These are phyloP conservation scores for Shargacucullia verbasci DNA, from an alignment of 2,888 invertebrate species.

Conservation along the genomic window DNA sequence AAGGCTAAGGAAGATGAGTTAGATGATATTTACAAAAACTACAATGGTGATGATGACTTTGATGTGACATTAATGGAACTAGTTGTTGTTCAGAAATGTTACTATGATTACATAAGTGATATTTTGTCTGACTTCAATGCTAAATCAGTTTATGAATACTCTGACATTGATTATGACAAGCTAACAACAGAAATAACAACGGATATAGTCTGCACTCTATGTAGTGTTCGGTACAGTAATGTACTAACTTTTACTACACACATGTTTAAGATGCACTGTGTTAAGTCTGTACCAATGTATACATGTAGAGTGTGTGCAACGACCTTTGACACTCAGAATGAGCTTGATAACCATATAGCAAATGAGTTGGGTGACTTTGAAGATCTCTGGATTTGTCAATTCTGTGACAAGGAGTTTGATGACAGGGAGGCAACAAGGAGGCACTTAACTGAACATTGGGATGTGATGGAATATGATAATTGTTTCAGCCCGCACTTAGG, in stretches of 20 bases:
- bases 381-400: constrained; percentile 85
- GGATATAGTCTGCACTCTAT: constrained; percentile 74
- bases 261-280: constrained; percentile 77
- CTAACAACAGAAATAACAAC: constrained; percentile 60
- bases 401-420: constrained; percentile 85
- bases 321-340: constrained; percentile 74
- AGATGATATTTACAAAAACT: constrained; percentile 62
- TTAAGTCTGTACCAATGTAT: constrained; percentile 74
- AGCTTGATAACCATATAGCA: constrained; percentile 71
- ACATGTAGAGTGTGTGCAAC: constrained; percentile 81
- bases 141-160: constrained; percentile 70
- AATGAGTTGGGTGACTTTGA: constrained; percentile 80
- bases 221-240: constrained; percentile 68
- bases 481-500: constrained; percentile 86
- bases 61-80: constrained; percentile 83
- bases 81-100: constrained; percentile 79
- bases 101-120: constrained; percentile 76
- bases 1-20: constrained; percentile 45
- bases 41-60: constrained; percentile 81
- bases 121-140: constrained; percentile 69
- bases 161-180: constrained; percentile 71
- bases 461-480: constrained; percentile 75
- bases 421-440: constrained; percentile 72
- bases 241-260: constrained; percentile 68
- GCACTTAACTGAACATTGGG: constrained; percentile 79